These are phyloP conservation scores for Oryzias woworae DNA, from an alignment of 2,113 vertebrate species.

Conservation along the genomic window DNA sequence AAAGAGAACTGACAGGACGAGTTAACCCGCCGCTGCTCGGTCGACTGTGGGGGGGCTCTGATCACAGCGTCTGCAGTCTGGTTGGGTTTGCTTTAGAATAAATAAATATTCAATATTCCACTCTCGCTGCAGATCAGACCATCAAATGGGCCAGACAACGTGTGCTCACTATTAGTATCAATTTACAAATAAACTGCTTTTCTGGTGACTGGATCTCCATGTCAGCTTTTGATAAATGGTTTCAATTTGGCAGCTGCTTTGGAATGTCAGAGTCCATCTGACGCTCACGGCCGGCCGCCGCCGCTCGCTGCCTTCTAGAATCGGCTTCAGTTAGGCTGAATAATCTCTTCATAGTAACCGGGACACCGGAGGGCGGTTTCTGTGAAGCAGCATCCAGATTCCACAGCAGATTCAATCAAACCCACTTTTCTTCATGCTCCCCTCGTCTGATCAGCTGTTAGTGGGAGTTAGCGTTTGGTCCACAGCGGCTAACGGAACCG, in stretches of 20 bases:
- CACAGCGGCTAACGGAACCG: too few species aligned
- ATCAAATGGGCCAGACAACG: constrained; percentile 66
- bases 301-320: constrained; percentile 70
- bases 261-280: constrained; percentile 78
- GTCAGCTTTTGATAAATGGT: constrained; percentile 84
- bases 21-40: constrained; percentile 49
- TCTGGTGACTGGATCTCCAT: constrained; percentile 77
- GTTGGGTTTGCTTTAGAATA: constrained; percentile 77
- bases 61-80: constrained; percentile 28
- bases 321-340: constrained; percentile 78
- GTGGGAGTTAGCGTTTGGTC: too few species aligned
- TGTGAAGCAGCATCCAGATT: too few species aligned
- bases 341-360: constrained; percentile 78
- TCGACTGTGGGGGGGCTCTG: constrained; percentile 32
- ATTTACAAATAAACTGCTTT: constrained; percentile 83
- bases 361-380: constrained; percentile 43
- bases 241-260: constrained; percentile 83
- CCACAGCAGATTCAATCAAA: too few species aligned
- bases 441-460: too few species aligned
- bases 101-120: constrained; percentile 71
- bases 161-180: constrained; percentile 79
- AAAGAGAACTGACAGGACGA: constrained; percentile 58
- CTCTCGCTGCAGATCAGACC: constrained; percentile 60
- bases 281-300: constrained; percentile 54
- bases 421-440: too few species aligned